Conservation (phyloP, 2,888 invertebrate species). For the Blastobasis adustella region DNA sequence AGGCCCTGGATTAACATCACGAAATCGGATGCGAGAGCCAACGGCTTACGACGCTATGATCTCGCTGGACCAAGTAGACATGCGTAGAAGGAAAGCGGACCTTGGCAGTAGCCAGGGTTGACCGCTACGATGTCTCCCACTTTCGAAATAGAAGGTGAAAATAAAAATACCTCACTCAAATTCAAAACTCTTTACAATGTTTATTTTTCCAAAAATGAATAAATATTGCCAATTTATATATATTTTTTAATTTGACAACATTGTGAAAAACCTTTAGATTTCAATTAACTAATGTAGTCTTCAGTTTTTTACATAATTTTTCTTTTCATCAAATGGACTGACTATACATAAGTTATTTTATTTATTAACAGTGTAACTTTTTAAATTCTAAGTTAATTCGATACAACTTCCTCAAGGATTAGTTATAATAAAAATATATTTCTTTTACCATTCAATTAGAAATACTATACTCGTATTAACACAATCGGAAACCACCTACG, state of each 20-base stretch:
- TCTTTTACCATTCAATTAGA: constrained; percentile 7
- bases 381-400: constrained; percentile 36
- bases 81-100: too few relatives aligned
- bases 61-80: too few relatives aligned
- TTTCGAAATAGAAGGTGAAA: not conserved
- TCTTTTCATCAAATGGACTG: constrained; percentile 27
- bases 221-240: constrained; percentile 37
- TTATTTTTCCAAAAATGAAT: constrained; percentile 55
- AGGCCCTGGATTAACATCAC: too few relatives aligned
- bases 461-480: constrained; percentile 6
- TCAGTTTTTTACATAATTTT: constrained; percentile 2
- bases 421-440: constrained; percentile 21
- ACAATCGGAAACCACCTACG: constrained; percentile 9
- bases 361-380: constrained; percentile 38
- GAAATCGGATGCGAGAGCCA: too few relatives aligned
- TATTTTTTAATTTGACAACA: constrained; percentile 43
- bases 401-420: constrained; percentile 22
- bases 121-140: too few relatives aligned
- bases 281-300: constrained; percentile 27
- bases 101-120: too few relatives aligned
- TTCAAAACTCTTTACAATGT: constrained; percentile 43
- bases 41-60: too few relatives aligned
- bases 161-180: constrained; percentile 27
- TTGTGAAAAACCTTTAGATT: constrained; percentile 45
- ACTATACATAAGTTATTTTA: constrained; percentile 27